Base-by-base conservation (phyloP, 2,113 vertebrate species). In the Tragelaphus strepsiceros region DNA sequence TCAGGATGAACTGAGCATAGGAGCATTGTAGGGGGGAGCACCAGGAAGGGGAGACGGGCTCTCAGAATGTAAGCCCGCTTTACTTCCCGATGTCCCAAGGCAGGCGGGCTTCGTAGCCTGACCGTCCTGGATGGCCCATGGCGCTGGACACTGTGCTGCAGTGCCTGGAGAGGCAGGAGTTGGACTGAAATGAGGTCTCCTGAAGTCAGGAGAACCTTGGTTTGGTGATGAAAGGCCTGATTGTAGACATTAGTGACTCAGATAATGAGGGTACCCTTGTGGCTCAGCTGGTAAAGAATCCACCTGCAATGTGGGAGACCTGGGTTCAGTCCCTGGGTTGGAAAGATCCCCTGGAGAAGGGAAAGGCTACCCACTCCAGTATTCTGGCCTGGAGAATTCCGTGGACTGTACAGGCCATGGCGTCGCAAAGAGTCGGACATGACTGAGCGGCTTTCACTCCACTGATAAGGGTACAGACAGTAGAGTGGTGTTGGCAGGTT, bases 61-160 rank as follows among this genome's bases (percentile, higher is more conserved):
- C 58, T 90, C 56, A 67, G 21, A 30, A 35, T 43, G 14, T 32
- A 49, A 67, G 58, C n/a, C 22, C 1, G 2, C 43, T 56, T 62
- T n/a, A 13, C 22, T 59, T 58, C 39, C 32, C 28, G 54, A 59
- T 4, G 10, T 54, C 43, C 24, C 9, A 1, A 30, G 64, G 54
- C 61, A 85, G 0, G 4, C 39, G 2, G 19, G 49, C 61, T 77
- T 19, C 77, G n/a, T 22, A 10, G 62, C 46, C 49, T 19, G 21
- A 5, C 24, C 17, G 2, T 54, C 7, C 28, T 53, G 21, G 35
- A 10, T 12, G 71, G 24, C 8, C 49, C 17, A 1, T 3, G 19
- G 5, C 1, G 0, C 53, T n/a, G 1, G 15, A 5, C 26, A 5
- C 26, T 4, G 2, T 53, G 0, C 74, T 1, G 0, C 46, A 0